A percentile compares a stretch with the other conserved stretches of the same genome.
Conservation (phyloP, 2,888 invertebrate species). For the Silvanus unidentatus region DNA sequence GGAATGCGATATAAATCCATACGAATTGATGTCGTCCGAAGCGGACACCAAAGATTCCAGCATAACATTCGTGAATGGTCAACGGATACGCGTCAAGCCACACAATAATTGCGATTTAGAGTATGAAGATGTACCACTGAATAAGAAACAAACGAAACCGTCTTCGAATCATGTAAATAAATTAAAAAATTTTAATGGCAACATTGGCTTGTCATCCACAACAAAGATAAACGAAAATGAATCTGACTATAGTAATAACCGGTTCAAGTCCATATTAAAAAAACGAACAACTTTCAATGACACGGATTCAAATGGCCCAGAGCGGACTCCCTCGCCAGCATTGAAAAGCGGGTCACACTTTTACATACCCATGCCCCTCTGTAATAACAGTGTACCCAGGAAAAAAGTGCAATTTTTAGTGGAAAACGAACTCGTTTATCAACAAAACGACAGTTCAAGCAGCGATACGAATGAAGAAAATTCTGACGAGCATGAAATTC, state of each 20-base stretch:
- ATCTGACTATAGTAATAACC: slow-evolving; percentile 24
- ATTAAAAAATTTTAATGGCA: slow-evolving; percentile 13
- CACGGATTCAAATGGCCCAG: slow-evolving; percentile 36
- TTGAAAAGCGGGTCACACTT: slow-evolving; percentile 51
- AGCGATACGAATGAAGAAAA: slow-evolving; percentile 1
- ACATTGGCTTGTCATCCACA: slow-evolving; percentile 7
- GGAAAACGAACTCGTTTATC: slow-evolving; percentile 49
- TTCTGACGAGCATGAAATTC: slow-evolving; percentile 11
- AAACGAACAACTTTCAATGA: slow-evolving; percentile 46
- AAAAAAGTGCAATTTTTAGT: slow-evolving; percentile 70
- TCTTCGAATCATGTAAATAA: slow-evolving; percentile 4
- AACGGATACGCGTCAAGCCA: slow-evolving; percentile 46
- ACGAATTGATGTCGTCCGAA: slow-evolving; percentile 63
- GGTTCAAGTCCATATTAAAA: slow-evolving; percentile 53
- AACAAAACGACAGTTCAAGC: background rate
- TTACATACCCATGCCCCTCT: slow-evolving; percentile 54
- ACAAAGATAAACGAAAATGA: slow-evolving; percentile 32
- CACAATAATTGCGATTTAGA: slow-evolving; percentile 28
- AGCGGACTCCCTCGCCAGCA: slow-evolving; percentile 38
- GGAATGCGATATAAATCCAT: slow-evolving; percentile 79
- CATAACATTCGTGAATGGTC: slow-evolving; percentile 40
- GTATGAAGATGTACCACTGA: slow-evolving; percentile 36
- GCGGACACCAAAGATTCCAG: slow-evolving; percentile 24
- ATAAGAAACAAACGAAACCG: slow-evolving; percentile 12
- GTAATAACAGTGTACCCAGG: slow-evolving; percentile 47